Conservation (phyloP, 2,797 vertebrate genomes). For the Acomys russatus region DNA sequence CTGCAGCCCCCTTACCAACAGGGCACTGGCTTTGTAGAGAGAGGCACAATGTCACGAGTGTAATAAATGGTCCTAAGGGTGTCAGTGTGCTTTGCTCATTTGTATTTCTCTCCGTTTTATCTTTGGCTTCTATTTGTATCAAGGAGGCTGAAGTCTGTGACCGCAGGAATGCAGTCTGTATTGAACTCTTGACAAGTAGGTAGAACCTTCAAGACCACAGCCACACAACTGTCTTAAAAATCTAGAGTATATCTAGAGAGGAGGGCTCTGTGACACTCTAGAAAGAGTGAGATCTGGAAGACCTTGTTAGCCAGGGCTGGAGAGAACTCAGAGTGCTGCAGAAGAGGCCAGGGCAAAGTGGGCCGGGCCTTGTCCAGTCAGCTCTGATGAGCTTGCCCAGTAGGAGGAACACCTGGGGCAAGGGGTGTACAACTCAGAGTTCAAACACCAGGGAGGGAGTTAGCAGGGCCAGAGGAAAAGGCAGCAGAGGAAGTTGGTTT, state of each 20-base stretch:
- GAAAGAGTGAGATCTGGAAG: not conserved
- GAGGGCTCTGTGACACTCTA: not conserved
- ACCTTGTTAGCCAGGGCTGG: not conserved
- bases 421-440: not conserved
- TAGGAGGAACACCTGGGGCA: not conserved
- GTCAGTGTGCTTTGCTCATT: slow-evolving; percentile 32
- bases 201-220: slow-evolving; percentile 38
- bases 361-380: too few species aligned
- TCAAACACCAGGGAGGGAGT: not conserved
- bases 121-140: slow-evolving; percentile 47
- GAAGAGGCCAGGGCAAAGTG: not conserved
- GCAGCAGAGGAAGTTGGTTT: not conserved
- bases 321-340: not conserved
- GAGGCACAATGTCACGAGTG: slow-evolving; percentile 56
- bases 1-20: not conserved
- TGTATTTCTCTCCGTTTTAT: slow-evolving; percentile 58
- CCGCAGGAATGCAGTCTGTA: slow-evolving; percentile 60
- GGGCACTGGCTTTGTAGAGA: slow-evolving; percentile 61
- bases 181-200: slow-evolving; percentile 38
- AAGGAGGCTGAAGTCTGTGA: slow-evolving; percentile 35
- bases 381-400: not conserved
- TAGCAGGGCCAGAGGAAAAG: not conserved
- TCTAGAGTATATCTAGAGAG: slow-evolving; percentile 54
- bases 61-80: slow-evolving; percentile 54
- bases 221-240: slow-evolving; percentile 44